Percentiles rank a stretch among this genome's conserved stretches.
phyloP scores from a whole-genome alignment of 2,888 invertebrate species.

The Nemapogon koenigi region DNA sequence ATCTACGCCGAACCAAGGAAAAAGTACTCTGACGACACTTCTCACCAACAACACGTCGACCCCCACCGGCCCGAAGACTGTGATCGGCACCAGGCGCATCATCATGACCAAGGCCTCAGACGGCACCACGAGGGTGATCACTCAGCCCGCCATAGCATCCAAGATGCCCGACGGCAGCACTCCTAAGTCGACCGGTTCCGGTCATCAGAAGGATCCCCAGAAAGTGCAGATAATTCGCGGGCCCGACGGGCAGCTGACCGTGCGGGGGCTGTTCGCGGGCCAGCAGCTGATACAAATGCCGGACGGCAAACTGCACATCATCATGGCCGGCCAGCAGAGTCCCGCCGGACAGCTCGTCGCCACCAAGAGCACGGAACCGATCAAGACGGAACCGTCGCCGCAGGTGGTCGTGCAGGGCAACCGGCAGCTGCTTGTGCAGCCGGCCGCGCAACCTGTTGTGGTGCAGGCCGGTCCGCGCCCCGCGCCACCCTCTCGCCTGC shows the following conservation, averaged over 20 bases:
- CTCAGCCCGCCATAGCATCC: constrained; percentile 65
- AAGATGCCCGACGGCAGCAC: constrained; percentile 36
- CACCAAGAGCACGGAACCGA: constrained; percentile 19
- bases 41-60: constrained; percentile 59
- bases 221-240: constrained; percentile 91
- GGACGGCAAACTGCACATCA: constrained; percentile 90
- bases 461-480: constrained; percentile 16
- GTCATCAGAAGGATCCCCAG: constrained; percentile 64
- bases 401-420: constrained; percentile 34
- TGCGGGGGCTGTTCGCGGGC: constrained; percentile 88
- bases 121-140: constrained; percentile 69
- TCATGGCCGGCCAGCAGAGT: constrained; percentile 70
- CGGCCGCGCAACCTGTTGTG: constrained; percentile 21
- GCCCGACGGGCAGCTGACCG: constrained; percentile 90
- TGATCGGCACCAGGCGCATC: constrained; percentile 70
- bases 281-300: constrained; percentile 93
- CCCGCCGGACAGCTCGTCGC: constrained; percentile 49
- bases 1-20: constrained; percentile 49
- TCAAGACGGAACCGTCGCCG: constrained; percentile 19
- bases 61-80: constrained; percentile 67
- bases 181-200: constrained; percentile 45
- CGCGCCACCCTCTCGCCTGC: constrained; percentile 40
- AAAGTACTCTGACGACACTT: constrained; percentile 71
- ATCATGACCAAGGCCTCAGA: constrained; percentile 79
- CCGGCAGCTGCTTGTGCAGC: constrained; percentile 41